Conservation (phyloP, 2,888 invertebrate species). For the Sinelater perroti region DNA sequence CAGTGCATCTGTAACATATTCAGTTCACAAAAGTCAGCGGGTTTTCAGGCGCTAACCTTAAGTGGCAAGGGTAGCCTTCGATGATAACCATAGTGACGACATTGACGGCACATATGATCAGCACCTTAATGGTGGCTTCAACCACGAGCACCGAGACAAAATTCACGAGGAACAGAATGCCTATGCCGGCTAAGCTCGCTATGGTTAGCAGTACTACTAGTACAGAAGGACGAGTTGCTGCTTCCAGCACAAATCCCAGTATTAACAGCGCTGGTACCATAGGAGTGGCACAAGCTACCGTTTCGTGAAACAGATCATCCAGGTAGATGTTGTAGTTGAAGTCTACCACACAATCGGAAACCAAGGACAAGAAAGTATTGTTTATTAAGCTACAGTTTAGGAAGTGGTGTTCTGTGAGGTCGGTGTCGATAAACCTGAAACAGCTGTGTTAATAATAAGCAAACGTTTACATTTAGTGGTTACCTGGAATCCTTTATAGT, state of each 20-base stretch:
- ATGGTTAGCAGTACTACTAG: slow-evolving; percentile 56
- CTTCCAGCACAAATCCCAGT: slow-evolving; percentile 56
- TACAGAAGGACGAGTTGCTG: slow-evolving; percentile 51
- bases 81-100: slow-evolving; percentile 63
- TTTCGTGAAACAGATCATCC: slow-evolving; percentile 60
- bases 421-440: slow-evolving; percentile 75
- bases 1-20: slow-evolving; percentile 65
- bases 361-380: slow-evolving; percentile 62
- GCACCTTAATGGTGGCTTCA: slow-evolving; percentile 60
- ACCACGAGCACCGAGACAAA: slow-evolving; percentile 54
- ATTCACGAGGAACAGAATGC: slow-evolving; percentile 64
- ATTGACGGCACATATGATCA: slow-evolving; percentile 63
- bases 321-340: slow-evolving; percentile 69
- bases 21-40: too few relatives aligned
- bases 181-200: slow-evolving; percentile 62
- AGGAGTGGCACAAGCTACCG: slow-evolving; percentile 57
- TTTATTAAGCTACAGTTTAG: slow-evolving; percentile 67
- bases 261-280: slow-evolving; percentile 62
- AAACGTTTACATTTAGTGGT: neutral
- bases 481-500: slow-evolving; percentile 71
- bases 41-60: slow-evolving; percentile 60
- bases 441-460: neutral
- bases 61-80: slow-evolving; percentile 67
- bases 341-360: slow-evolving; percentile 58
- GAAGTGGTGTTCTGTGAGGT: slow-evolving; percentile 68